Evolutionary conservation across 2,113 vertebrate genomes (phyloP).

Genomic region (Notechis scutatus): DNA sequence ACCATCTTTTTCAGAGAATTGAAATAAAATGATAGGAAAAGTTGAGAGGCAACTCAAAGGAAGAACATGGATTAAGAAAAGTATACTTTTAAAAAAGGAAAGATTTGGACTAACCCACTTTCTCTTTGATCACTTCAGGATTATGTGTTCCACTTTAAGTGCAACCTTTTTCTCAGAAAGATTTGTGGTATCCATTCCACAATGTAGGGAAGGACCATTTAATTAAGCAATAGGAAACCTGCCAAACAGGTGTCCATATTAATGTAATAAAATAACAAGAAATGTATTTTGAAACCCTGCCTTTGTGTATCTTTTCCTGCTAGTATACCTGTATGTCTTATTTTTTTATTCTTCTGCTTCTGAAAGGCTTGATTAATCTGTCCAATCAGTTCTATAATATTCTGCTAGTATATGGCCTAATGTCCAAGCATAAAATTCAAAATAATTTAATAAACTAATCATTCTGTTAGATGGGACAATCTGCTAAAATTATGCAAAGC

Average conservation of each 20-base stretch:
- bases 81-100: not conserved
- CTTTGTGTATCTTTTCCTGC: too few species aligned
- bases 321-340: not conserved
- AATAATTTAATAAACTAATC: not conserved
- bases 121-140: not conserved
- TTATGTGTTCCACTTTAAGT: not conserved
- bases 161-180: not conserved
- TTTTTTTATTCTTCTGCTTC: not conserved
- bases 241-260: not conserved
- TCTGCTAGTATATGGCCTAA: not conserved
- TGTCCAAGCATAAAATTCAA: not conserved
- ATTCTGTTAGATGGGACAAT: not conserved
- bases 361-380: not conserved
- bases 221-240: not conserved
- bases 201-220: not conserved
- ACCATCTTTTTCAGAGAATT: not conserved
- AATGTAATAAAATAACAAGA: not conserved
- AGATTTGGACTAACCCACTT: not conserved
- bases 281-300: not conserved
- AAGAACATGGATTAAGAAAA: not conserved
- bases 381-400: not conserved
- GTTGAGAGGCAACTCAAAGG: not conserved
- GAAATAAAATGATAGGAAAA: not conserved
- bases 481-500: not conserved
- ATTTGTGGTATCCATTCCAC: not conserved